Evolutionary conservation across 1,140 invertebrate genomes (phyloP).

Genomic region (Wasmannia auropunctata): DNA sequence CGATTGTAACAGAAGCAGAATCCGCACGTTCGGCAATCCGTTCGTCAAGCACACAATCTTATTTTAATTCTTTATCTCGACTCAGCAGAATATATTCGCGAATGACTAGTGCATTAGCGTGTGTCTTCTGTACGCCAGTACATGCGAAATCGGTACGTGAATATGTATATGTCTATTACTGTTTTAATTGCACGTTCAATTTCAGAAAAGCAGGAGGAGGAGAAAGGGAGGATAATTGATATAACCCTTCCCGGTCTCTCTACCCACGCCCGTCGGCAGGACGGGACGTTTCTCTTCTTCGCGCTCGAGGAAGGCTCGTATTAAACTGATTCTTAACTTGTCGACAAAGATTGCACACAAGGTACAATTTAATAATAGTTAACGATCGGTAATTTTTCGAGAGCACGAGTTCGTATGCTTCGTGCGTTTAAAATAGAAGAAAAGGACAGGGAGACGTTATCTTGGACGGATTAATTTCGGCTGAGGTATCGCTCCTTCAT

Average conservation of each 20-base stretch:
- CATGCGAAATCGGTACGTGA: background rate
- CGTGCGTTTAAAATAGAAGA: slow-evolving; percentile 66
- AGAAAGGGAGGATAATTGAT: background rate
- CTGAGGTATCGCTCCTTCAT: background rate
- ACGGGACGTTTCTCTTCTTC: background rate
- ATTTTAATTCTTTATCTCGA: slow-evolving; percentile 28
- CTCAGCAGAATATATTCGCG: background rate
- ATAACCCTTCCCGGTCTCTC: background rate
- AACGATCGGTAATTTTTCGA: slow-evolving; percentile 36
- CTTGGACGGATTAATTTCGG: slow-evolving; percentile 41
- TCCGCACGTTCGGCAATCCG: background rate
- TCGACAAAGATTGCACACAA: slow-evolving; percentile 60
- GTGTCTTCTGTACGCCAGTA: background rate
- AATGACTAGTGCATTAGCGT: background rate
- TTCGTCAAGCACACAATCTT: background rate
- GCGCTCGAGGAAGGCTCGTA: slow-evolving; percentile 48
- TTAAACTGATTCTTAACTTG: slow-evolving; percentile 63
- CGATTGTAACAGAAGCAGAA: background rate
- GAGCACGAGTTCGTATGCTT: slow-evolving; percentile 51
- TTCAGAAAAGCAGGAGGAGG: slow-evolving; percentile 1
- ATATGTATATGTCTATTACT: background rate
- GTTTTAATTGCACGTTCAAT: slow-evolving; percentile 14
- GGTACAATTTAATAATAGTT: slow-evolving; percentile 66
- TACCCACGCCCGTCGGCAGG: background rate
- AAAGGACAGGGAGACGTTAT: slow-evolving; percentile 16